Evolutionary conservation across 2,113 vertebrate species (phyloP), one percentile per base, ranked within the genome.

Genomic region (Zapornia atra): DNA sequence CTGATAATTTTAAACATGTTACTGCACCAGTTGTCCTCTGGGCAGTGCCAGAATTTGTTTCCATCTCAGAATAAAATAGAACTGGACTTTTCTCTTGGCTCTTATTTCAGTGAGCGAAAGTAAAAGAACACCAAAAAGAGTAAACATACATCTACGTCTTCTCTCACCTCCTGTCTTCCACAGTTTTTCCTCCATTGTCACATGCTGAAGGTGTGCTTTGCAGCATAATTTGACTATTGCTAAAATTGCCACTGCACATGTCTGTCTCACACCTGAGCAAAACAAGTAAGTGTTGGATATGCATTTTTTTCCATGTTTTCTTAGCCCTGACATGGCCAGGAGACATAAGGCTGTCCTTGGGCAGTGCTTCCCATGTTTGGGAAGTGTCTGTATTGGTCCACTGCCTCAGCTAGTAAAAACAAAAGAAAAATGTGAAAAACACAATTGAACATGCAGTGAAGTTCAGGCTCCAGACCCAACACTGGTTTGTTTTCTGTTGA

Each of bases 361-460:
- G 46, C 42, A 65, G 12, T 18, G 38, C 5, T 80, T 2, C 42
- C 10, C 31, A 15, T 54, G 9, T 84, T 88, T 59, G 53, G 57
- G 59, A 94, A 82, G 34, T 22, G 13, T 5, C 54, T 63, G 0
- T 16, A 24, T 24, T 57, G 33, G 15, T 89, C 42, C 53, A 31
- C 34, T 65, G 60, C 14, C 21, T 12, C 44, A 77, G 54, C 21
- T 61, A 72, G 64, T 53, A 54, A 85, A 94, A 91, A 61, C 40
- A 93, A 94, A 84, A 29, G 20, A 88, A 91, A 82, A 88, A 84
- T 60, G 51, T 56, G 70, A 57, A 93, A 68, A 95, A 56, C 65
- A 86, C 68, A 86, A 73, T 83, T 90, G 60, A 95, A 17, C 54
- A 38, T 33, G 48, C 12, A 15, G 46, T 78, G 73, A 34, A 65